These are phyloP conservation scores for Mylabris sibirica DNA, from an alignment of 2,888 invertebrate genomes.

Conservation along the genomic window DNA sequence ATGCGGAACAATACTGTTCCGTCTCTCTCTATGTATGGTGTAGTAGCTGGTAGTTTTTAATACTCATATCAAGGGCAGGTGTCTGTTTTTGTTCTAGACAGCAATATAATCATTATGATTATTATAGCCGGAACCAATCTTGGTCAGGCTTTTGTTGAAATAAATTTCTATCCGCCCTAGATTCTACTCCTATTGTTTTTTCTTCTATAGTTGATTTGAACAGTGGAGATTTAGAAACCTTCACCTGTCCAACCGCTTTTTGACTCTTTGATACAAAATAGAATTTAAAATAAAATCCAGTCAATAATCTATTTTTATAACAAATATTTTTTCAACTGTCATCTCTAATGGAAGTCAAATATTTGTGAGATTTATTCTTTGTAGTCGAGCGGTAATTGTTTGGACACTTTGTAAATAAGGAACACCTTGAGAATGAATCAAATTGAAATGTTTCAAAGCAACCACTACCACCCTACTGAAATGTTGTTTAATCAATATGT, in stretches of 20 bases:
- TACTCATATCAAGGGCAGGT: not conserved
- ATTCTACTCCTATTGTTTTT: constrained; percentile 29
- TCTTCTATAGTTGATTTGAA: constrained; percentile 8
- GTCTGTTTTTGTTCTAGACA: not conserved
- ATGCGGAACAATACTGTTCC: not conserved
- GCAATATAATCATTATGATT: not conserved
- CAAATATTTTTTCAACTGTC: constrained; percentile 27
- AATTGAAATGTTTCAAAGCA: constrained; percentile 4
- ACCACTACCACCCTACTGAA: constrained; percentile 5
- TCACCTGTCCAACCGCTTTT: constrained; percentile 31
- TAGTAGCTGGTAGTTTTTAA: not conserved
- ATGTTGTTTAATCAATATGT: constrained; percentile 27
- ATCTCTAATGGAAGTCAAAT: constrained; percentile 23
- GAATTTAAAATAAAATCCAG: constrained; percentile 15
- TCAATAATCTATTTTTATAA: constrained; percentile 7
- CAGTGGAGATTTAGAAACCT: constrained; percentile 25
- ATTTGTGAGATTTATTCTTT: constrained; percentile 3
- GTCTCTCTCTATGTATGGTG: too few species aligned
- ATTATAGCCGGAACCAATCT: constrained; percentile 28
- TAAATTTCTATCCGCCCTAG: constrained; percentile 25
- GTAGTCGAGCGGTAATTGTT: constrained; percentile 15
- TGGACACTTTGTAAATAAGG: constrained; percentile 18
- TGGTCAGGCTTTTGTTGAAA: constrained; percentile 27
- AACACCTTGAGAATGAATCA: constrained; percentile 24
- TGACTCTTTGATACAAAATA: constrained; percentile 16